Base-by-base conservation (phyloP, 2,797 vertebrate genomes). In the Aldrovandia affinis region DNA sequence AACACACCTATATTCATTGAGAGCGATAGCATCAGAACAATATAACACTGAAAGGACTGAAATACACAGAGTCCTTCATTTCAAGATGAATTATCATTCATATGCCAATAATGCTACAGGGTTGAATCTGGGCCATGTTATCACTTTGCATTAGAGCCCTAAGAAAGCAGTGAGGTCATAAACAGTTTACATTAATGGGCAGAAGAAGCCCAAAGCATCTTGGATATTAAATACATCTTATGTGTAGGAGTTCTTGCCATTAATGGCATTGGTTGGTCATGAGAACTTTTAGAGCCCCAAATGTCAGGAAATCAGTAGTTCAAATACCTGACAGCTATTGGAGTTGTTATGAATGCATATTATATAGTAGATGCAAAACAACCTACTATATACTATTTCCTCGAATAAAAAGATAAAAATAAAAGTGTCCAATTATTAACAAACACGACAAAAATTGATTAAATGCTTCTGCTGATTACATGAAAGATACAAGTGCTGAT, bases 101-200 rank as follows among this genome's bases (percentile, higher is more conserved):
- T n/a, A 77, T 47, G 44, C 42, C 14, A 7, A 47, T 42, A 44
- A n/a, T 77, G 25, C 8, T 44, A 47, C 42, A 47, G 22, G 42
- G 47, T 47, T 77, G 42, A 77, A 77, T 77, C 22, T 77, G 73
- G 92, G 92, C 94, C 91, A 92, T 89, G 86, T 92, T 89, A 91
- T 94, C 92, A 92, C 91, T 92, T 92, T 90, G 85, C 87, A 93
- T 94, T 94, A 93, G 81, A 65, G 81, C 42, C 80, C 78, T 82
- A 80, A 84, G 85, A 86, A 85, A 79, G 83, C 65, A 86, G 36
- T 57, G 88, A 87, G 89, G 86, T 88, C 87, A 88, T 81, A 75
- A 81, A 68, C 8, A 85, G 57, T 89, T 89, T 88, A 82, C 81
- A 83, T 85, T 88, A 88, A 84, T 84, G 85, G 86, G 83, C 85